These are phyloP conservation scores for Saccostrea glomerata DNA, from an alignment of 1,140 invertebrate species.

Conservation along the genomic window DNA sequence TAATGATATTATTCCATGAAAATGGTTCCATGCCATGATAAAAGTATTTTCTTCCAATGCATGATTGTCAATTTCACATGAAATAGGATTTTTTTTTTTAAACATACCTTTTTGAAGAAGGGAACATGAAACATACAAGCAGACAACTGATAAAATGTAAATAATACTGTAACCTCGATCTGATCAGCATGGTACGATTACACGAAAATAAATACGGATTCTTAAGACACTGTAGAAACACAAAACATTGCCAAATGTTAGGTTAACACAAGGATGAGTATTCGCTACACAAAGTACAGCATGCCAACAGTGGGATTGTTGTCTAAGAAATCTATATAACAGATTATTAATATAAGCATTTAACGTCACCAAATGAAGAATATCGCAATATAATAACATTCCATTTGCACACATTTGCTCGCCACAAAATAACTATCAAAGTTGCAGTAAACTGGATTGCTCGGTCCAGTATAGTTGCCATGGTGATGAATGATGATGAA, in stretches of 20 bases:
- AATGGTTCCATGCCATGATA: neutral
- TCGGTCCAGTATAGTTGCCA: conserved; percentile 13
- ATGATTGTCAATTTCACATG: neutral
- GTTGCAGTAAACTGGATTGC: neutral
- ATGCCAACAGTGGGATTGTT: conserved; percentile 15
- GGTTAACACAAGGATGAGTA: conserved; percentile 16
- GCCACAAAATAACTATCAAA: neutral
- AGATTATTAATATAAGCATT: neutral
- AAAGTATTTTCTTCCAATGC: neutral
- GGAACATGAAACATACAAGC: neutral
- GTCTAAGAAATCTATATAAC: neutral
- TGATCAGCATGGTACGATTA: neutral
- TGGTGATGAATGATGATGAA: conserved; percentile 10
- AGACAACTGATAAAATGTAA: neutral
- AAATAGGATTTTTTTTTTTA: neutral
- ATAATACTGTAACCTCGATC: conserved; percentile 21
- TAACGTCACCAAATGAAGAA: neutral
- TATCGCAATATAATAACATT: neutral
- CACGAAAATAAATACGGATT: conserved; percentile 26
- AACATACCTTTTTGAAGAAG: neutral
- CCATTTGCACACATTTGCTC: neutral
- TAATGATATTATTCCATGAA: neutral
- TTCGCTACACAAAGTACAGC: conserved; percentile 6
- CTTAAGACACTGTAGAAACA: conserved; percentile 9
- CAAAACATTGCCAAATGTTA: conserved; percentile 2